These are phyloP conservation scores for Lasioglossum morio DNA, from an alignment of 2,888 invertebrate genomes.

Conservation along the genomic window DNA sequence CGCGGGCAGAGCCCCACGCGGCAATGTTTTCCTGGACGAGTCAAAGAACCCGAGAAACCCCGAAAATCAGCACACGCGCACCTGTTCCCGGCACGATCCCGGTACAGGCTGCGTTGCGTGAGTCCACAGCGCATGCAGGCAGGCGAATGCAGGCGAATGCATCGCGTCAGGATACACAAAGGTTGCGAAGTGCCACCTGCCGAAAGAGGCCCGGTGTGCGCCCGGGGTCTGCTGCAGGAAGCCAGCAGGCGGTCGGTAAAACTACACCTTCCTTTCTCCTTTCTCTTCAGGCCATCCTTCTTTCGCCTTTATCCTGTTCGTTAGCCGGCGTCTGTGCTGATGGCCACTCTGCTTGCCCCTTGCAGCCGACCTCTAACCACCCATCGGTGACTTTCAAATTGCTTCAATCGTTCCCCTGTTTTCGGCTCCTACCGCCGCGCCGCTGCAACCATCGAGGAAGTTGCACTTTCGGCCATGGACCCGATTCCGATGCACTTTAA, in stretches of 20 bases:
- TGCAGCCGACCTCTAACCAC: slow-evolving; percentile 12
- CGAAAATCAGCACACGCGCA: slow-evolving; percentile 61
- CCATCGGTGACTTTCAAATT: slow-evolving; percentile 19
- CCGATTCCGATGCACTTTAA: not conserved
- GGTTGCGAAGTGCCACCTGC: slow-evolving; percentile 75
- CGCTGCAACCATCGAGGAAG: not conserved
- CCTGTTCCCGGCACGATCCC: slow-evolving; percentile 68
- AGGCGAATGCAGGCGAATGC: slow-evolving; percentile 71
- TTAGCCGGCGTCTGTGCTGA: slow-evolving; percentile 29
- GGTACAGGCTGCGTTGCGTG: slow-evolving; percentile 47
- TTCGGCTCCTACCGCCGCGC: not conserved
- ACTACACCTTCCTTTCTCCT: slow-evolving; percentile 61
- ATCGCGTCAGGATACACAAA: slow-evolving; percentile 75
- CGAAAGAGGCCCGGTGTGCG: slow-evolving; percentile 67
- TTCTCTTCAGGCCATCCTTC: slow-evolving; percentile 47
- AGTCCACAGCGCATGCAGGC: slow-evolving; percentile 31
- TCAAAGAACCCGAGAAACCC: slow-evolving; percentile 50
- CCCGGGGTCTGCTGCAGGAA: slow-evolving; percentile 59
- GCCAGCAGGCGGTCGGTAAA: slow-evolving; percentile 67
- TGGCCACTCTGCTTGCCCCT: slow-evolving; percentile 20
- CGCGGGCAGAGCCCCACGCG: not conserved
- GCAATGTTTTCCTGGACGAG: slow-evolving; percentile 42
- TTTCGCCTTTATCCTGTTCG: slow-evolving; percentile 40
- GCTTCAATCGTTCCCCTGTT: slow-evolving; percentile 10
- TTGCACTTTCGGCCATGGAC: not conserved